These are phyloP conservation scores for Macrosteles quadrilineatus DNA, from an alignment of 1,140 invertebrate species.

Conservation along the genomic window DNA sequence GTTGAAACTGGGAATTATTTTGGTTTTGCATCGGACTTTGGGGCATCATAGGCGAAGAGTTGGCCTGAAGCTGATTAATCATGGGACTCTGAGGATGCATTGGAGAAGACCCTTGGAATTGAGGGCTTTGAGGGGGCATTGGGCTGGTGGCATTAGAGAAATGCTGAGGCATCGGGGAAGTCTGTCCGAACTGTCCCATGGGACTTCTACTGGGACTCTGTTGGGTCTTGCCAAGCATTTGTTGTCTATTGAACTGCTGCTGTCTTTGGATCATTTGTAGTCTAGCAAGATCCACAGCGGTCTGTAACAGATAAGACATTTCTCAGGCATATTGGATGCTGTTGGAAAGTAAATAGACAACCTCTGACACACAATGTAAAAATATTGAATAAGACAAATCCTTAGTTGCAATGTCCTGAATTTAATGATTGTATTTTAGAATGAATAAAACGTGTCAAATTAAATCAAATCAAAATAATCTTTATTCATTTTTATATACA, in stretches of 20 bases:
- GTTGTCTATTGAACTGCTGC: slow-evolving; percentile 32
- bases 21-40: slow-evolving; percentile 58
- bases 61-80: slow-evolving; percentile 53
- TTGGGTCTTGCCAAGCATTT: slow-evolving; percentile 41
- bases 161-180: slow-evolving; percentile 14
- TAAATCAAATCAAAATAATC: too few relatives aligned
- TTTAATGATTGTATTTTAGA: too few relatives aligned
- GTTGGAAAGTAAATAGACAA: too few relatives aligned
- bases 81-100: slow-evolving; percentile 54
- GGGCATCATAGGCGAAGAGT: slow-evolving; percentile 41
- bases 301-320: slow-evolving; percentile 27
- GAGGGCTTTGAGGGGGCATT: slow-evolving; percentile 45
- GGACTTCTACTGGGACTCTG: slow-evolving; percentile 39
- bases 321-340: too few relatives aligned
- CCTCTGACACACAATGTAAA: too few relatives aligned
- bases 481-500: too few relatives aligned
- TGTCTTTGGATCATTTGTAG: slow-evolving; percentile 31
- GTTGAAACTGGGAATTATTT: slow-evolving; percentile 46
- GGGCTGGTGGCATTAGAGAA: slow-evolving; percentile 25
- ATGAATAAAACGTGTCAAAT: too few relatives aligned
- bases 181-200: slow-evolving; percentile 32
- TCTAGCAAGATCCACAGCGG: slow-evolving; percentile 33
- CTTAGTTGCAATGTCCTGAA: too few relatives aligned
- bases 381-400: too few relatives aligned
- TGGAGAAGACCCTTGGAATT: slow-evolving; percentile 50